Evolutionary conservation across 2,113 vertebrate species (phyloP), one percentile per base, ranked within the genome.

Genomic region (Hassar affinis): DNA sequence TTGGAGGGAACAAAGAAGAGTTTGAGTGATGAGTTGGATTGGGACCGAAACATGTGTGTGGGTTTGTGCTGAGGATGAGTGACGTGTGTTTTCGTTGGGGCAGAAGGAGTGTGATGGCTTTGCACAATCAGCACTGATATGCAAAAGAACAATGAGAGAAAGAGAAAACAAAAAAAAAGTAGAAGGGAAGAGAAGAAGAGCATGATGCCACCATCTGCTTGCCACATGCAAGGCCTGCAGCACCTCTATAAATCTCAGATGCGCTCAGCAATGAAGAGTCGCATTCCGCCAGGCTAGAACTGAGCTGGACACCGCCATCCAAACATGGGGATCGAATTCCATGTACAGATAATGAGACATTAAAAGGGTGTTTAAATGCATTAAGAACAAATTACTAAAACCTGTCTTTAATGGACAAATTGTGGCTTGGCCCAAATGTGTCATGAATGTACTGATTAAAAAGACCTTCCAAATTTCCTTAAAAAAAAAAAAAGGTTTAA

Each of bases 191-290:
- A 78, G 80, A 56, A 84, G 52, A 80, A 25, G 82, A 90, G 87
- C 87, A 84, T 69, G 89, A 92, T 92, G 91, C 91, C 91, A 90
- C 93, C 94, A 94, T 94, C 93, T 94, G 94, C 88, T 93, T 92
- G 90, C 93, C 94, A 94, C 90, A 94, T 94, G 94, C 91, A 91
- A 89, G 85, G 88, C 90, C 93, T 90, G 91, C 90, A 92, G 92
- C 91, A 91, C 87, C 91, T 91, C 91, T 91, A 94, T 94, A 94
- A 94, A 94, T 94, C 93, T 94, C 89, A 90, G 86, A 90, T 87
- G 64, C 82, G 86, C 90, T 94, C 89, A 90, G 88, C 90, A 92
- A 92, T 90, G 89, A 91, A 90, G 91, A 90, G 89, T 90, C 90
- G 88, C 90, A 94, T 93, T 94, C 92, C 90, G 57, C 89, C 89